Conservation (phyloP, 2,888 invertebrate genomes). For the Plagodis dolabraria region DNA sequence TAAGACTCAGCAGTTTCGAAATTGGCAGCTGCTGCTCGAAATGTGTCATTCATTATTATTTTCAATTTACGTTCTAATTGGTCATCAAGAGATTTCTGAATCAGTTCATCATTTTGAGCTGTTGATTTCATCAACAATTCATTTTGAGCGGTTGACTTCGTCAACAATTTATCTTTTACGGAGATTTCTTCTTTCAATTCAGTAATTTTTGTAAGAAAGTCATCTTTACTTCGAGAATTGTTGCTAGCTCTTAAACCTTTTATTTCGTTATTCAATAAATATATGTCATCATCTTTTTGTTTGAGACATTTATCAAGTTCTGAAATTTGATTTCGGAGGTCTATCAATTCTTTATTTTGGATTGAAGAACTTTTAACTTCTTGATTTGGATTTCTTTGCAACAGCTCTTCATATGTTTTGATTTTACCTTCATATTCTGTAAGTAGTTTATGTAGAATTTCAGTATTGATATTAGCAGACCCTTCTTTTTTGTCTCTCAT, state of each 20-base stretch:
- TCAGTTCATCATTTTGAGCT: constrained; percentile 20
- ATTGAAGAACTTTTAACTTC: constrained; percentile 1
- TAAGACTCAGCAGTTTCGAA: constrained; percentile 60
- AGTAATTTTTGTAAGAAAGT: constrained; percentile 44
- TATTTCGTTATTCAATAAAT: constrained; percentile 49
- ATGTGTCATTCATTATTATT: constrained; percentile 74
- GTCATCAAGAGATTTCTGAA: constrained; percentile 32
- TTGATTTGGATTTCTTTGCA: constrained; percentile 45
- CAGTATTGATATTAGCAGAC: constrained; percentile 45
- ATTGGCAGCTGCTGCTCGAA: constrained; percentile 61
- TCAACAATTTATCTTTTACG: constrained; percentile 42
- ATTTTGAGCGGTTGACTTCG: constrained; percentile 36
- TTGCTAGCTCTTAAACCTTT: constrained; percentile 41
- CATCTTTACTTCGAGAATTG: constrained; percentile 27
- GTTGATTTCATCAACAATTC: constrained; percentile 36
- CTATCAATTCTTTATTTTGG: constrained; percentile 23
- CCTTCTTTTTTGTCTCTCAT: constrained; percentile 38
- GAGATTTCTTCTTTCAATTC: constrained; percentile 44
- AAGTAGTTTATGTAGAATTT: constrained; percentile 65
- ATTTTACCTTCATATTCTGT: constrained; percentile 76
- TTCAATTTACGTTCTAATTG: constrained; percentile 56
- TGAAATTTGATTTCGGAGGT: constrained; percentile 42
- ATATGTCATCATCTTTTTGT: constrained; percentile 51
- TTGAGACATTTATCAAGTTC: constrained; percentile 45
- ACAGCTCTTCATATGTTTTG: constrained; percentile 64